Conservation (phyloP, 1,140 invertebrate species). For the Micrasema longulum region DNA sequence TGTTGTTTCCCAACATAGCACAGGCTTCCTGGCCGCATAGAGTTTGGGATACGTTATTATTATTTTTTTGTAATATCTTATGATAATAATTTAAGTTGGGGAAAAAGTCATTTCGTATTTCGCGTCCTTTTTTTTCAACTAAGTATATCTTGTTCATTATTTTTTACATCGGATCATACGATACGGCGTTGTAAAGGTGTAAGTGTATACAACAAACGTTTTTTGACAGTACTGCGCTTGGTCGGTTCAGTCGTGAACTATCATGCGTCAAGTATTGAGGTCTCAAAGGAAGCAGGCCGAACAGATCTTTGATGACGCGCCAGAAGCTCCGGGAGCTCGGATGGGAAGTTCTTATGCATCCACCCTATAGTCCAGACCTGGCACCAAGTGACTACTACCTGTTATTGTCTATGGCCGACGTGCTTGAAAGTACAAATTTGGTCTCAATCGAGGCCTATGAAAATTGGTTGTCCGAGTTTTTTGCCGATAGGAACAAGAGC, state of each 20-base stretch:
- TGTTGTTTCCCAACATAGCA: no score
- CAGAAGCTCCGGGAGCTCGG: constrained; percentile 19
- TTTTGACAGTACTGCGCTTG: constrained; percentile 39
- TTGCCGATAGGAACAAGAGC: background rate
- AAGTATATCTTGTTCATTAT: constrained; percentile 19
- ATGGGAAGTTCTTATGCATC: constrained; percentile 25
- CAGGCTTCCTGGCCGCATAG: no score
- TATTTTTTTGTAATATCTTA: no score
- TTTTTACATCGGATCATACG: constrained; percentile 3
- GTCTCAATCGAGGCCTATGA: no score
- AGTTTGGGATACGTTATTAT: no score
- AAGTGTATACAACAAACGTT: constrained; percentile 15
- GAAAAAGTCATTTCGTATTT: no score
- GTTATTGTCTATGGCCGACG: no score
- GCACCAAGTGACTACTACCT: constrained; percentile 19
- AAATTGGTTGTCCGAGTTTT: constrained; percentile 7
- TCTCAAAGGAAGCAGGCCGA: no score
- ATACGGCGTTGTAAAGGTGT: constrained; percentile 13
- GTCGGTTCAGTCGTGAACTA: constrained; percentile 46
- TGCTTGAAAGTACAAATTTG: no score
- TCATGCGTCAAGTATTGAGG: background rate
- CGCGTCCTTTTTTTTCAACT: no score
- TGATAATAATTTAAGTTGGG: no score
- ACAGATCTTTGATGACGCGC: constrained; percentile 23
- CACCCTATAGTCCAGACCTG: constrained; percentile 13